Base-by-base conservation (phyloP, 2,113 vertebrate species). In the Gallinago media region DNA sequence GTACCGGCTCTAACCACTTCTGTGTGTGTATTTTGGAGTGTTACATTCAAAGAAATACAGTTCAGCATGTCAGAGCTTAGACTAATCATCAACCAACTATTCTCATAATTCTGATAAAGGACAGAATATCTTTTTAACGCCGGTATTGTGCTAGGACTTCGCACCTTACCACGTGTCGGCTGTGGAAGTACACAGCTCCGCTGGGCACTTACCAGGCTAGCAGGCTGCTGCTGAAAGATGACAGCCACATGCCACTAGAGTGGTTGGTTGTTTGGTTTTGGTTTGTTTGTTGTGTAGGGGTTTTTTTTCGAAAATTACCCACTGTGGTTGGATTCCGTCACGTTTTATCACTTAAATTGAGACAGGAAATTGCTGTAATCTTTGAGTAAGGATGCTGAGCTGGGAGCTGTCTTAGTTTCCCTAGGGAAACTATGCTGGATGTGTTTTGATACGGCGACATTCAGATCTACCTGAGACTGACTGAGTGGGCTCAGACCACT, bases 181-280 rank as follows among this genome's bases (percentile, higher is more conserved):
- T 26, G 0, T 58, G 75, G 70, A 58, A 23, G 4, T 15, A 3
- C 0, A 0, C 47, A n/a, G 23, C 21, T 73, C 15, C 86, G 72
- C 76, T 56, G 59, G 49, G 46, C 20, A 5, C 32, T 70, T 47
- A 12, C 9, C 47, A 36, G 47, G 22, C 29, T 17, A 8, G 22
- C 80, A 91, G 40, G 36, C 31, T 78, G 42, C 78, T 94, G 66
- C 66, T 71, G 59, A n/a, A 16, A 19, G 62, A 8, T 56, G 34
- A 12, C 40, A 66, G 31, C 32, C 29, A 15, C 0, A 1, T 68
- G 32, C 65, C 27, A 4, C 52, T 46, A 8, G 56, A 20, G 22
- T 15, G 23, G 5, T 27, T 26, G 52, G 3, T 27, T 27, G 26
- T 55, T 31, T 31, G 54, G 27, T 5, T 56, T 56, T 46, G 19